phyloP scores from a whole-genome alignment of 2,888 invertebrate species.

The Calameuta idolon region DNA sequence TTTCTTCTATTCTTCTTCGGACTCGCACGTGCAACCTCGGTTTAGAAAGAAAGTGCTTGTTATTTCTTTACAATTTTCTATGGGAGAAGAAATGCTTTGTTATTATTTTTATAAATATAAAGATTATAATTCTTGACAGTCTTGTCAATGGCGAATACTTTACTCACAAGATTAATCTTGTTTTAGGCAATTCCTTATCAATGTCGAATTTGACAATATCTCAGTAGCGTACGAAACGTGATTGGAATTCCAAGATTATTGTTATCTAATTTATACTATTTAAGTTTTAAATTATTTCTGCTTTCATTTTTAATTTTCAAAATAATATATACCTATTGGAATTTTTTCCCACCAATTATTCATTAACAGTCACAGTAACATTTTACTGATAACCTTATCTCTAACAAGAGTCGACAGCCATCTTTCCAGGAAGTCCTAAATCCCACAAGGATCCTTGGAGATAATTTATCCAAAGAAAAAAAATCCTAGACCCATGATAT shows the following conservation, averaged over 20 bases:
- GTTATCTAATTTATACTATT: not conserved
- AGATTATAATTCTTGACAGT: not conserved
- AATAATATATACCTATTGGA: not conserved
- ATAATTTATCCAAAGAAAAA: not conserved
- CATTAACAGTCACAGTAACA: not conserved
- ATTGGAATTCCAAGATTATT: not conserved
- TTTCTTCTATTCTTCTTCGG: not conserved
- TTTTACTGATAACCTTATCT: not conserved
- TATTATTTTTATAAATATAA: not conserved
- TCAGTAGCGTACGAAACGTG: not conserved
- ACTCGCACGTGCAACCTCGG: not conserved
- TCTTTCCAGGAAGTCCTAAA: not conserved
- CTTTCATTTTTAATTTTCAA: not conserved
- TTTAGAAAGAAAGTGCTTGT: not conserved
- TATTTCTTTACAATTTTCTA: not conserved
- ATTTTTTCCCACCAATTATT: not conserved
- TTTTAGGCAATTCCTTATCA: not conserved
- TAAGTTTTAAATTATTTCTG: not conserved
- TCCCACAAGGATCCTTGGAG: not conserved
- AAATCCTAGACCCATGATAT: not conserved
- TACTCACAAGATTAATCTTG: not conserved
- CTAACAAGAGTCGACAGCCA: not conserved
- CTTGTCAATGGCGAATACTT: not conserved
- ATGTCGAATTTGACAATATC: not conserved
- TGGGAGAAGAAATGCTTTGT: not conserved